These are phyloP conservation scores for Cotesia typhae DNA, from an alignment of 1,140 invertebrate genomes.

Conservation along the genomic window DNA sequence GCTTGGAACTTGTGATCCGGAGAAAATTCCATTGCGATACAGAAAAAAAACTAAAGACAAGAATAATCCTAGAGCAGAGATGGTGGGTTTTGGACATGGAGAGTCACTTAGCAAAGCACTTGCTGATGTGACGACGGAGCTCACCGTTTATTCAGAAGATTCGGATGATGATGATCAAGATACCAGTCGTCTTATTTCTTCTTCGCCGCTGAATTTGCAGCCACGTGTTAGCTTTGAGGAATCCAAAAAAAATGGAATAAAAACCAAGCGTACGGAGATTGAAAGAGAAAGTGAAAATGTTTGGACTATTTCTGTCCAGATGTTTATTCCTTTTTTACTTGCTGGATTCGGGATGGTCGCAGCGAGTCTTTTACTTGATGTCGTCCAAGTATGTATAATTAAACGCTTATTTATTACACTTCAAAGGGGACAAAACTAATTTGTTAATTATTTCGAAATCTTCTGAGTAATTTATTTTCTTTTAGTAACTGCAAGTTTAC, in stretches of 20 bases:
- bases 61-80: slow-evolving; percentile 44
- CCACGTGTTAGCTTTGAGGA: slow-evolving; percentile 33
- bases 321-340: slow-evolving; percentile 88
- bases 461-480: too few relatives aligned
- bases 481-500: too few relatives aligned
- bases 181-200: slow-evolving; percentile 51
- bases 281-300: slow-evolving; percentile 60
- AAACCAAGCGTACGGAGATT: slow-evolving; percentile 33
- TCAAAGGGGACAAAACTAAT: too few relatives aligned
- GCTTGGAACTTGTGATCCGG: slow-evolving; percentile 36
- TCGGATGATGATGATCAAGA: slow-evolving; percentile 48
- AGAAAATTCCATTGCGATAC: slow-evolving; percentile 44
- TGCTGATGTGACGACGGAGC: slow-evolving; percentile 52
- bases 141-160: slow-evolving; percentile 57
- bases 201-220: slow-evolving; percentile 12
- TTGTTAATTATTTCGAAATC: neutral
- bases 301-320: slow-evolving; percentile 80
- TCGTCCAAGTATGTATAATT: slow-evolving; percentile 73
- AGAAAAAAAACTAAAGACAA: slow-evolving; percentile 46
- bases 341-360: slow-evolving; percentile 93
- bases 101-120: slow-evolving; percentile 54
- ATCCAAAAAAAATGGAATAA: slow-evolving; percentile 41
- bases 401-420: neutral
- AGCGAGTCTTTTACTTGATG: slow-evolving; percentile 84
- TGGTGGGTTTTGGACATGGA: slow-evolving; percentile 59